Conservation (phyloP, 1,140 invertebrate genomes). For the Camponotus vicinus region DNA sequence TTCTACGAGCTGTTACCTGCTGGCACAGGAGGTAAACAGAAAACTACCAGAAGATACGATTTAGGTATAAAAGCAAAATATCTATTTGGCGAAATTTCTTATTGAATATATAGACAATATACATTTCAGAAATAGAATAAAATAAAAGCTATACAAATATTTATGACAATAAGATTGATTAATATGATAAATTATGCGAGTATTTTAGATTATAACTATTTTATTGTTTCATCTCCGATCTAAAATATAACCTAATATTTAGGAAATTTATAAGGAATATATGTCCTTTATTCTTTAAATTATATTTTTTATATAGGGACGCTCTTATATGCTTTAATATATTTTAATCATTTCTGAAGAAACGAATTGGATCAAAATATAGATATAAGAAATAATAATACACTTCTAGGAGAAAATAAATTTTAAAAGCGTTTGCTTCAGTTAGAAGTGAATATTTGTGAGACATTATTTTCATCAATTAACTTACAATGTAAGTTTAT, state of each 20-base stretch:
- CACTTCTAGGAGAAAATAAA: not conserved
- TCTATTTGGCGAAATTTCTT: not conserved
- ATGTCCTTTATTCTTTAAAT: too few species aligned
- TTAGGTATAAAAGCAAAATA: conserved; percentile 39
- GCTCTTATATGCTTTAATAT: too few species aligned
- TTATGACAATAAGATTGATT: not conserved
- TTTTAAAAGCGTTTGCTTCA: not conserved
- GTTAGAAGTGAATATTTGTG: not conserved
- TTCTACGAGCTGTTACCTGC: conserved; percentile 70
- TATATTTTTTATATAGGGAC: too few species aligned
- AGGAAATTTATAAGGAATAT: too few species aligned
- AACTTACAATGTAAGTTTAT: not conserved
- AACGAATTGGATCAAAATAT: not conserved
- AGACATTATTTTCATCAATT: not conserved
- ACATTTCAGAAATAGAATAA: conserved; percentile 25
- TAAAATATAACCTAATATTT: not conserved
- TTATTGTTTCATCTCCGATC: conserved; percentile 50
- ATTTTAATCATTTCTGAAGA: too few species aligned
- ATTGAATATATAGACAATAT: not conserved
- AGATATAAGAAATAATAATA: conserved; percentile 28
- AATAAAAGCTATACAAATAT: not conserved
- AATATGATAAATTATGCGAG: not conserved
- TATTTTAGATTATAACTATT: conserved; percentile 12
- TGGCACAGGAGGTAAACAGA: conserved; percentile 56
- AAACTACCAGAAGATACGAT: conserved; percentile 52